A percentile compares a stretch with the other conserved stretches of the same genome.
Evolutionary conservation across 1,140 invertebrate species (phyloP).

Genomic region (Eurosta solidaginis): DNA sequence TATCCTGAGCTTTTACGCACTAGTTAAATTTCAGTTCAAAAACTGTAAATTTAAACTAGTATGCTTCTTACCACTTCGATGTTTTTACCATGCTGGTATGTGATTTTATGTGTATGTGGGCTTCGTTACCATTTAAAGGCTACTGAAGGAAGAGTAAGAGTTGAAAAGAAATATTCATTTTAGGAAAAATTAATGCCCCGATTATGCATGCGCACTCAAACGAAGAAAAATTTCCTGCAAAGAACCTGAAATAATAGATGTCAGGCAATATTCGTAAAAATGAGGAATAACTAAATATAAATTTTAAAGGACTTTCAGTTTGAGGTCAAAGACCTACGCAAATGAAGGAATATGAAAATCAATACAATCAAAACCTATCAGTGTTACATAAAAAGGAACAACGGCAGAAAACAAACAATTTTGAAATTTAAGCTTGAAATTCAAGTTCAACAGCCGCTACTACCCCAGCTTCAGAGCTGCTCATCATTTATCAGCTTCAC

Average conservation of each 20-base stretch:
- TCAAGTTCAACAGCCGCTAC: not conserved
- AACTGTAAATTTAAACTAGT: too few relatives aligned
- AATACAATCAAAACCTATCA: not conserved
- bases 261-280: not conserved
- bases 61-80: too few relatives aligned
- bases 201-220: not conserved
- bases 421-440: not conserved
- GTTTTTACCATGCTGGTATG: too few relatives aligned
- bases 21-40: too few relatives aligned
- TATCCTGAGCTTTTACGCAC: too few relatives aligned
- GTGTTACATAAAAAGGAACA: not conserved
- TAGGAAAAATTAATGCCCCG: not conserved
- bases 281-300: not conserved
- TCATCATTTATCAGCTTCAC: slow-evolving; percentile 32
- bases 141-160: not conserved
- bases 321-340: not conserved
- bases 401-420: not conserved
- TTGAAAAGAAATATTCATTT: not conserved
- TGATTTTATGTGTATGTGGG: not conserved
- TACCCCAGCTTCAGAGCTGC: not conserved
- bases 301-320: not conserved
- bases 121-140: not conserved
- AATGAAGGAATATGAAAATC: not conserved
- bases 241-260: not conserved
- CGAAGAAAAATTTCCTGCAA: not conserved